Evolutionary conservation across 1,140 invertebrate genomes (phyloP).

Genomic region (Drosophila elegans): DNA sequence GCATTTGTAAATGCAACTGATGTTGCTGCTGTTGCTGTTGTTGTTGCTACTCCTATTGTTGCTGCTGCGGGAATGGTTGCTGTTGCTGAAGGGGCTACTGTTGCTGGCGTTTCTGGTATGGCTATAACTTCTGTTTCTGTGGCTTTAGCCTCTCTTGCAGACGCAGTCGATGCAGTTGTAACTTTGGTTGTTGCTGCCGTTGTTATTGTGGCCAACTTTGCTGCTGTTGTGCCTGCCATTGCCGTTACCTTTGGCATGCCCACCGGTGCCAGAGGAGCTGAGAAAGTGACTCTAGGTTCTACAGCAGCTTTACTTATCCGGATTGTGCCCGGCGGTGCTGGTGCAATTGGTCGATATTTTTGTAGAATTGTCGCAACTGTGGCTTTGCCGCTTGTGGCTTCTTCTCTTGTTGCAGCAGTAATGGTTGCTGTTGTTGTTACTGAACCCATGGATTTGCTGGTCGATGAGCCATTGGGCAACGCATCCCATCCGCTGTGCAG

Average conservation of each 20-base stretch:
- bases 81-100: background rate
- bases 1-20: background rate
- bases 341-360: background rate
- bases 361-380: background rate
- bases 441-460: background rate
- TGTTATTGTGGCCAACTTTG: background rate
- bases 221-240: no score
- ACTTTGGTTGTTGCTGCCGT: no score
- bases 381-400: background rate
- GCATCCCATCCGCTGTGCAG: slow-evolving; percentile 5
- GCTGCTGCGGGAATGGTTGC: background rate
- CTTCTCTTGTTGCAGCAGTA: background rate
- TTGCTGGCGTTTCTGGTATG: background rate
- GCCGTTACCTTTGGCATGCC: background rate
- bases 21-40: background rate
- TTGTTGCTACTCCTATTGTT: background rate
- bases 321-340: no score
- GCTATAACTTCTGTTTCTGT: background rate
- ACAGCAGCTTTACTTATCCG: background rate
- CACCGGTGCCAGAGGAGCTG: no score
- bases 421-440: background rate
- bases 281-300: background rate
- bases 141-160: background rate
- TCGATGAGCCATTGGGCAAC: background rate
- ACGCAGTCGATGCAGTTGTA: background rate